These are phyloP conservation scores for Chloromyia formosa DNA, from an alignment of 2,888 invertebrate species.

Conservation along the genomic window DNA sequence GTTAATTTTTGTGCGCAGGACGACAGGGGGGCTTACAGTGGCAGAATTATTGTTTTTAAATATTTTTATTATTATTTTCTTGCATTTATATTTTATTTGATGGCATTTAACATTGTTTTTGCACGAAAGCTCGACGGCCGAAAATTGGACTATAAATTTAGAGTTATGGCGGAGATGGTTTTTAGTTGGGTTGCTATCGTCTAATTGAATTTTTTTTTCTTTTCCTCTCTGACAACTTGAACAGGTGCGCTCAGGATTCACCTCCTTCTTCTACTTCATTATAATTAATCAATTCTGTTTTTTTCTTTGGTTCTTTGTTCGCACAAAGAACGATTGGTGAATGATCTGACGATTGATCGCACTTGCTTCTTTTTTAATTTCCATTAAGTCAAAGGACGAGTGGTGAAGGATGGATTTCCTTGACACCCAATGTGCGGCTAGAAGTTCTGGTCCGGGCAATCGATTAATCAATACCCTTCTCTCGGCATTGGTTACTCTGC, in stretches of 20 bases:
- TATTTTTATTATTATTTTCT: too few relatives aligned
- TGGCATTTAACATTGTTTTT: background rate
- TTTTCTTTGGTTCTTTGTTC: background rate
- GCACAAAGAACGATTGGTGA: background rate
- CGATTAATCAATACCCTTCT: constrained; percentile 68
- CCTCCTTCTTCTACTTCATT: background rate
- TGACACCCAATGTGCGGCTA: constrained; percentile 51
- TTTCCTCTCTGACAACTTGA: background rate
- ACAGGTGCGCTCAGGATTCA: background rate
- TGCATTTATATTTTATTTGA: too few relatives aligned
- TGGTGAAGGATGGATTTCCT: constrained; percentile 12
- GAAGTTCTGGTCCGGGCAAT: constrained; percentile 55
- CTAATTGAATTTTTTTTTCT: background rate
- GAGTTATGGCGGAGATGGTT: background rate
- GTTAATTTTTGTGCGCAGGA: too few relatives aligned
- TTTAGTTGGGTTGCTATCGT: background rate
- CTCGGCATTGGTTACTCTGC: constrained; percentile 68
- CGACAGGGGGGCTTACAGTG: too few relatives aligned
- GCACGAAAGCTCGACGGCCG: background rate
- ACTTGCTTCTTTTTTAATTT: too few relatives aligned
- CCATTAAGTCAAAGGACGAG: too few relatives aligned
- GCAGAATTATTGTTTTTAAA: too few relatives aligned
- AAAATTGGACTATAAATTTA: constrained; percentile 30
- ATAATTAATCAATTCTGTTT: background rate
- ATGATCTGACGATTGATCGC: too few relatives aligned